Evolutionary conservation across 1,140 invertebrate species (phyloP), one percentile per base, ranked within the genome.

Genomic region (Plutomurus gul): DNA sequence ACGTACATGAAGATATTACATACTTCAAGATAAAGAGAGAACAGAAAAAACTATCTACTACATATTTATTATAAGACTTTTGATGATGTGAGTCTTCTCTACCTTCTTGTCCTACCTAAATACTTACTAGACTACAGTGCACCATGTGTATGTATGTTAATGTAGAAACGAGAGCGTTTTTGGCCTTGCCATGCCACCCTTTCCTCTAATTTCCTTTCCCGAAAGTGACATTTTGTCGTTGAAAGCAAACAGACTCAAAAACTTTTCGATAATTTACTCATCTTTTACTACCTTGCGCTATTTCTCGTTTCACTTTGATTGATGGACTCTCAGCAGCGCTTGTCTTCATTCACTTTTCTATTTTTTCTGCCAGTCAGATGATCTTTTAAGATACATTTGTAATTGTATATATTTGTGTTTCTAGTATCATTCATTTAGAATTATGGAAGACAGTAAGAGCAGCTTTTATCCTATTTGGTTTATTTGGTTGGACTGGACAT

Each of bases 261-360:
- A 47, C 37, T 46, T 39, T 39, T 40, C 56, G 37, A 77, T 77
- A 77, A 77, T 77, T 77, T 77, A 77, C 76, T 77, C 76, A 77
- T 72, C 51, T 77, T 77, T 77, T 77, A 77, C 60, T 71, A 37
- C 60, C 60, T 49, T n/a, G 20, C 47, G 39, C 70, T 77, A 77
- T 70, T 70, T 43, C 75, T 60, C 27, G 30, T 33, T 65, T 65
- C 39, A 75, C 20, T 43, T 37, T 77, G 75, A 77, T 77, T 77
- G 75, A 77, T 70, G 75, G 56, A 77, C 56, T 76, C 75, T 76
- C 56, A 43, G n/a, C n/a, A n/a, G 51, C 27, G 51, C 27, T 33
- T 33, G 56, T 65, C 56, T n/a, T 65, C 56, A 65, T 65, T 60
- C 51, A 60, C 51, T 60, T 60, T 60, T 60, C 7, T 60, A 22